phyloP scores from a whole-genome alignment of 2,888 invertebrate genomes.

The Eristalis pertinax region DNA sequence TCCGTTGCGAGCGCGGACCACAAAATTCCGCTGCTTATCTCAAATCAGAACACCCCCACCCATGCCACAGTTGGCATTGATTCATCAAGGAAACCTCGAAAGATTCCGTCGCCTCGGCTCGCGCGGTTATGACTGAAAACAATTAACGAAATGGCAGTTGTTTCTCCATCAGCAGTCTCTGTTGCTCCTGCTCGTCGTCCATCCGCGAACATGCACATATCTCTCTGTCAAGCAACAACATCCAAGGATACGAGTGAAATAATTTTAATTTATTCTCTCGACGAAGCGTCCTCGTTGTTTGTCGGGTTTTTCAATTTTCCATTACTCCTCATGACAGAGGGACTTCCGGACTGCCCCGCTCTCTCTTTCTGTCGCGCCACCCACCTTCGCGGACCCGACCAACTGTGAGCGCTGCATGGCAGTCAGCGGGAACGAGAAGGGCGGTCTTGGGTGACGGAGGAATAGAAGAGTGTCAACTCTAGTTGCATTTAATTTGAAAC shows the following conservation, averaged over 20 bases:
- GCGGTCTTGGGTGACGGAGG: neutral
- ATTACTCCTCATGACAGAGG: neutral
- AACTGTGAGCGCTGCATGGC: too few relatives aligned
- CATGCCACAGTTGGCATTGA: neutral
- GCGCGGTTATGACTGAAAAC: neutral
- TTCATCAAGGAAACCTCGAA: neutral
- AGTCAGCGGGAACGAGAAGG: too few relatives aligned
- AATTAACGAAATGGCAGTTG: constrained; percentile 3
- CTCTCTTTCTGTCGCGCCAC: neutral
- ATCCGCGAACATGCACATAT: neutral
- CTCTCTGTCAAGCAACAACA: constrained; percentile 17
- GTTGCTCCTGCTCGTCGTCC: neutral
- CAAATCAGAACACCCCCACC: neutral
- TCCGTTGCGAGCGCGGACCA: too few relatives aligned
- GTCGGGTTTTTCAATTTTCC: constrained; percentile 3
- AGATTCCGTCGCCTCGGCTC: neutral
- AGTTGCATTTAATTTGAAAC: constrained; percentile 19
- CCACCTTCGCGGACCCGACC: too few relatives aligned
- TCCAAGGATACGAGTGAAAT: constrained; percentile 54
- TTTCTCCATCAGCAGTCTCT: neutral
- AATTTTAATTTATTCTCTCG: constrained; percentile 56
- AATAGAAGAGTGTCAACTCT: neutral
- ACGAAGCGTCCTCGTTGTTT: constrained; percentile 39
- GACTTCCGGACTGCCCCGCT: neutral
- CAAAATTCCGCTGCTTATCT: neutral